These are phyloP conservation scores for Platichthys stellatus DNA, from an alignment of 2,113 vertebrate genomes.

Conservation along the genomic window DNA sequence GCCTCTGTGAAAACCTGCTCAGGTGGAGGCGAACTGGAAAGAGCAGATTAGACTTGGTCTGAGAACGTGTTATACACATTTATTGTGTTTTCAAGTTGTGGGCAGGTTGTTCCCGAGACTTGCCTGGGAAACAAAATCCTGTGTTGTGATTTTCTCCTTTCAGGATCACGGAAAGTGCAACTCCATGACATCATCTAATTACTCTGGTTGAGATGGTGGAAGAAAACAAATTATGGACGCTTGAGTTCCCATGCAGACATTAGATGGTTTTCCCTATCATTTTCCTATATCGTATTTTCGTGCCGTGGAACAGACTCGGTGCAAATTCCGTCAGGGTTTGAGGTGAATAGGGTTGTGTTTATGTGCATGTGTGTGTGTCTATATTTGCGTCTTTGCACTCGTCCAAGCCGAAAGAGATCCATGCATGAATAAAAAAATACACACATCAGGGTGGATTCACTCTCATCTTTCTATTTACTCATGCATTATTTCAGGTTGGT, in stretches of 20 bases:
- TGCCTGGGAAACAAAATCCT: not conserved
- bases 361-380: slow-evolving; percentile 38
- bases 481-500: slow-evolving; percentile 38
- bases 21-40: not conserved
- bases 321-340: slow-evolving; percentile 60
- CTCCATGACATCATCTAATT: slow-evolving; percentile 71
- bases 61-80: not conserved
- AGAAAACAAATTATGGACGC: slow-evolving; percentile 59
- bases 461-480: slow-evolving; percentile 47
- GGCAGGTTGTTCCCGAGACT: not conserved
- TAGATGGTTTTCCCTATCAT: slow-evolving; percentile 56
- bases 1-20: not conserved
- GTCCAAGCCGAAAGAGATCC: not conserved
- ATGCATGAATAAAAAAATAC: not conserved
- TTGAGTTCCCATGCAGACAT: slow-evolving; percentile 66
- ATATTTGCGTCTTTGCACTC: slow-evolving; percentile 25
- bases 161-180: slow-evolving; percentile 62
- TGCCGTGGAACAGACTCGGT: slow-evolving; percentile 44
- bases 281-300: slow-evolving; percentile 71
- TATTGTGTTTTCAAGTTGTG: no score
- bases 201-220: slow-evolving; percentile 50
- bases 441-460: slow-evolving; percentile 27
- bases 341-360: slow-evolving; percentile 65
- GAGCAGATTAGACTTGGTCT: not conserved
- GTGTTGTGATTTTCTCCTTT: slow-evolving; percentile 49